Evolutionary conservation across 2,113 vertebrate species (phyloP), one percentile per base, ranked within the genome.

Genomic region (Tragelaphus strepsiceros): DNA sequence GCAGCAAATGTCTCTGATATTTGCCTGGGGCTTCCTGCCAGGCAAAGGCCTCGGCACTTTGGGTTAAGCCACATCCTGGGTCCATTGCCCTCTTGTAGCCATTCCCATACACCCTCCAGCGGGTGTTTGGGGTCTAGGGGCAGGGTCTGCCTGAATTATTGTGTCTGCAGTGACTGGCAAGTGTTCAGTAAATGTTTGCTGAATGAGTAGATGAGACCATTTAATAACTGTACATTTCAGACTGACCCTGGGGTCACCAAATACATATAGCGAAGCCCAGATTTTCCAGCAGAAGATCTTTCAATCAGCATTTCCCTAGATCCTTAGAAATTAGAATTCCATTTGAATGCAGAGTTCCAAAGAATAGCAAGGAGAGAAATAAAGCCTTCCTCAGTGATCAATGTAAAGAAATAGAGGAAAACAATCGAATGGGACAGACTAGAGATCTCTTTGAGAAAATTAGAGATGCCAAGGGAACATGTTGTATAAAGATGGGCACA

Each of bases 281-380:
- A 46, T 88, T 71, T 91, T 80, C 77, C 56, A 78, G 64, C 30
- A 53, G n/a, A 94, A 15, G 54, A 35, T 15, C 39, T 94, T 86
- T n/a, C 61, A 7, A 32, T 54, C 19, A 62, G 1, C 43, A 15
- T 39, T 88, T 67, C 56, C 7, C 14, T 53, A 35, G 49, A 53
- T 96, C 62, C 90, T 94, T 96, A 78, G 62, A 80, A 89, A 88
- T 67, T 67, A 11, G n/a, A 71, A 71, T 71, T 71, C n/a, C 10
- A 22, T 39, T 71, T 22, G n/a, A 71, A 71, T 39, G 10, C n/a
- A 39, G 19, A 71, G 67, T 71, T 71, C n/a, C 67, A 22, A 39
- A 71, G 67, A 71, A 71, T 71, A 39, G n/a, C 10, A 71, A 71
- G n/a, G n/a, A 39, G 67, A 71, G 67, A 71, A 71, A 71, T 39